A percentile compares a stretch with the other conserved stretches of the same genome.
These are phyloP conservation scores for Telenomus remus DNA, from an alignment of 1,140 invertebrate species.

Conservation along the genomic window DNA sequence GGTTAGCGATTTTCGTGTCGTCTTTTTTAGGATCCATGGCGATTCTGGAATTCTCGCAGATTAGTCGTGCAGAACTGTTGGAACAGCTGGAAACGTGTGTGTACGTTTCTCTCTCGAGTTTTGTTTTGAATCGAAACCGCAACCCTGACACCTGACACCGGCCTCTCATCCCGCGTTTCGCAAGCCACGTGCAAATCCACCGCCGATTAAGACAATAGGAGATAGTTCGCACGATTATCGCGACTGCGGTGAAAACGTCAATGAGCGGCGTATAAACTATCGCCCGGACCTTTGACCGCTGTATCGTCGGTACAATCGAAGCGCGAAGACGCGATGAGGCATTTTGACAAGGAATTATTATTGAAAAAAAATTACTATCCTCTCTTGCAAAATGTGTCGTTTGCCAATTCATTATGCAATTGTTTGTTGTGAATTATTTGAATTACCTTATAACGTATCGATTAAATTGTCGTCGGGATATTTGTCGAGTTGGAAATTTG, in stretches of 20 bases:
- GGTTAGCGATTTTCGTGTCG: background rate
- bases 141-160: slow-evolving; percentile 72
- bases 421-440: slow-evolving; percentile 35
- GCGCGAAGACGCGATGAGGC: slow-evolving; percentile 10
- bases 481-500: slow-evolving; percentile 15
- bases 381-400: slow-evolving; percentile 22
- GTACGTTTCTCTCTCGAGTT: slow-evolving; percentile 29
- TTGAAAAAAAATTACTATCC: slow-evolving; percentile 34
- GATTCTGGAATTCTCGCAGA: slow-evolving; percentile 16
- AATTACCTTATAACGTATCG: slow-evolving; percentile 6
- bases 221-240: slow-evolving; percentile 59
- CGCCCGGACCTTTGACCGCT: slow-evolving; percentile 45
- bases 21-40: slow-evolving; percentile 15
- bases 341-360: slow-evolving; percentile 19
- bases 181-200: slow-evolving; percentile 12
- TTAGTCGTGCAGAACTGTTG: slow-evolving; percentile 10
- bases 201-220: slow-evolving; percentile 62
- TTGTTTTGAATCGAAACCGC: slow-evolving; percentile 68
- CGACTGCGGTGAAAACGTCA: slow-evolving; percentile 34
- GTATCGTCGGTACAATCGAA: slow-evolving; percentile 29
- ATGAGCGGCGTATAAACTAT: slow-evolving; percentile 48
- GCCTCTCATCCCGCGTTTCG: slow-evolving; percentile 29
- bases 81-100: no score
- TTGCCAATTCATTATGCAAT: slow-evolving; percentile 36
- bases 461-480: slow-evolving; percentile 30